phyloP scores from a whole-genome alignment of 1,140 invertebrate species.

The Callitettix versicolor region DNA sequence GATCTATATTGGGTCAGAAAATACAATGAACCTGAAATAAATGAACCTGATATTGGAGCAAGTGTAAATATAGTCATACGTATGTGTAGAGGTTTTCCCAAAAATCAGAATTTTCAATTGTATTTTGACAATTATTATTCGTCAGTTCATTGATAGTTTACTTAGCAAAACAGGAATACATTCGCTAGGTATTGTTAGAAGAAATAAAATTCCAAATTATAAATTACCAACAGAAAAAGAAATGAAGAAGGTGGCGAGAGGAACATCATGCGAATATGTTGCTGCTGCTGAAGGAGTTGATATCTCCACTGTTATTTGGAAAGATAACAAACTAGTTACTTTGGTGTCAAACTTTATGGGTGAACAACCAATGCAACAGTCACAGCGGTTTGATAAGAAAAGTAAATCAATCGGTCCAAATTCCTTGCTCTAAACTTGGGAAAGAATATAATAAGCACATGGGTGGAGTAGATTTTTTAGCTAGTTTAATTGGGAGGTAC shows the following conservation, averaged over 20 bases:
- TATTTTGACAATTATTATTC: constrained; percentile 24
- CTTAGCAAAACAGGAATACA: constrained; percentile 21
- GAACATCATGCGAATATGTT: not conserved
- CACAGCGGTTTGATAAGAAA: constrained; percentile 9
- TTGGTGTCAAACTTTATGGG: constrained; percentile 1
- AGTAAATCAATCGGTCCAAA: not conserved
- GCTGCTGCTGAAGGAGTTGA: constrained; percentile 6
- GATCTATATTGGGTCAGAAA: constrained; percentile 27
- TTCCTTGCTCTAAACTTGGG: constrained; percentile 4
- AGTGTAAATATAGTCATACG: constrained; percentile 20
- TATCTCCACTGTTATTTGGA: constrained; percentile 14
- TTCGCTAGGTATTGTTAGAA: constrained; percentile 20
- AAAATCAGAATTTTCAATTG: constrained; percentile 17
- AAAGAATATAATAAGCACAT: constrained; percentile 25
- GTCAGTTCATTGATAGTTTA: constrained; percentile 19
- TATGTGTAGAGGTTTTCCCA: constrained; percentile 13
- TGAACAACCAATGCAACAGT: not conserved
- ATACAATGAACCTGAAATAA: constrained; percentile 8
- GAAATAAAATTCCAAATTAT: constrained; percentile 23
- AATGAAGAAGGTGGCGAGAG: constrained; percentile 13
- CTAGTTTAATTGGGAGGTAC: constrained; percentile 26
- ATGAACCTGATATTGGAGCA: constrained; percentile 21
- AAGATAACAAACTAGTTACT: constrained; percentile 7
- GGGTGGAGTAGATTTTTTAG: constrained; percentile 29
- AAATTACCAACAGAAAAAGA: constrained; percentile 21